A percentile compares a stretch with the other conserved stretches of the same genome.
Conservation (phyloP, 2,888 invertebrate species). For the Microctonus hyperodae region DNA sequence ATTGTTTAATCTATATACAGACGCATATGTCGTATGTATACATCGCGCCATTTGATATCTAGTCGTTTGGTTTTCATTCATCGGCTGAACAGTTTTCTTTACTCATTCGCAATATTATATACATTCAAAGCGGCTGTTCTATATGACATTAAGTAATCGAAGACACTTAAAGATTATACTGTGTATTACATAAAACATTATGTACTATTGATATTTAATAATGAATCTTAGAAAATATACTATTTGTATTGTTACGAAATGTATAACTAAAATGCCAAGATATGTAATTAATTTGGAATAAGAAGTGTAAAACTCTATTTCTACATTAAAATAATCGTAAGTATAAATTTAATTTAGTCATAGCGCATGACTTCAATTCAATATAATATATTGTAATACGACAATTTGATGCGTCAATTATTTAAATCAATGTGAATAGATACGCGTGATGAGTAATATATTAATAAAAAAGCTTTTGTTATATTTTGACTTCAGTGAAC, state of each 20-base stretch:
- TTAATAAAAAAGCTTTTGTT: background rate
- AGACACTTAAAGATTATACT: background rate
- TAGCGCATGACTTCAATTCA: no score
- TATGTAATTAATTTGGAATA: background rate
- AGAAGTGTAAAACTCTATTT: background rate
- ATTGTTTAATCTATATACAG: background rate
- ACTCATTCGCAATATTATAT: background rate
- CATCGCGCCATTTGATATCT: background rate
- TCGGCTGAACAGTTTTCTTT: conserved; percentile 1
- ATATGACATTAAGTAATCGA: background rate
- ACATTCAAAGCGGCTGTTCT: background rate
- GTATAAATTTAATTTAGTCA: no score
- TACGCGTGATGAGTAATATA: background rate
- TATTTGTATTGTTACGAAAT: background rate
- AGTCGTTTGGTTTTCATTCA: background rate
- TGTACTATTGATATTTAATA: background rate
- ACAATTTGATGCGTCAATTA: background rate
- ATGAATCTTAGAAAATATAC: background rate
- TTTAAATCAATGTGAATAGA: background rate
- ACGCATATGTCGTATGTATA: background rate
- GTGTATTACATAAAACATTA: background rate
- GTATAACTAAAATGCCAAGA: background rate
- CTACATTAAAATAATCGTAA: background rate
- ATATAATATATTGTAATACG: background rate
- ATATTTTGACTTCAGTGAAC: background rate